phyloP scores from a whole-genome alignment of 2,888 invertebrate species.

The Willowsia nigromaculata region DNA sequence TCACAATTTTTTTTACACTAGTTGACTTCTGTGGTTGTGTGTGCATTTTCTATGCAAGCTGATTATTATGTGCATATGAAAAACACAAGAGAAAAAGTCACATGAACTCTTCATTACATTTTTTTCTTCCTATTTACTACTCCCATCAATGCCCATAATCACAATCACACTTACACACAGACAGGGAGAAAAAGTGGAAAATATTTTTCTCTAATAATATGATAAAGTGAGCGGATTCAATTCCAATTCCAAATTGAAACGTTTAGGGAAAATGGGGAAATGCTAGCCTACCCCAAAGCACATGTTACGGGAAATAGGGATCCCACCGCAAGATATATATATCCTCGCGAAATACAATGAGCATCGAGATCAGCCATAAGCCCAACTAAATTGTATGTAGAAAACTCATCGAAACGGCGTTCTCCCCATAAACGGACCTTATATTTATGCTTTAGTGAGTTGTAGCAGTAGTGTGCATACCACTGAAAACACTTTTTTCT shows the following conservation, averaged over 20 bases:
- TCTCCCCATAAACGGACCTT: neutral
- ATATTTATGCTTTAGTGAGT: neutral
- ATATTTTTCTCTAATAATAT: slow-evolving; percentile 51
- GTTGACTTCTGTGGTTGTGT: neutral
- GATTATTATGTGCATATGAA: neutral
- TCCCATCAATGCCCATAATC: neutral
- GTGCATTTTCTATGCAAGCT: slow-evolving; percentile 1
- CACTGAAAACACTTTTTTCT: neutral
- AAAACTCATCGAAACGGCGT: slow-evolving; percentile 47
- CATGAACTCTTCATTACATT: neutral
- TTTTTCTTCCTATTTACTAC: neutral
- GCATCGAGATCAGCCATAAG: neutral
- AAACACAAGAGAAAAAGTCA: neutral
- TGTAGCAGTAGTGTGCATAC: neutral
- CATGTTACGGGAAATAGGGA: slow-evolving; percentile 65
- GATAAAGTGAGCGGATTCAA: slow-evolving; percentile 69
- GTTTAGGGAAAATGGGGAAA: slow-evolving; percentile 70
- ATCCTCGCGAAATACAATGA: neutral
- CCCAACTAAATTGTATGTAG: neutral
- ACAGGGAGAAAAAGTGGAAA: slow-evolving; percentile 31
- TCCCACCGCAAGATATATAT: slow-evolving; percentile 1
- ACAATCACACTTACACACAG: neutral
- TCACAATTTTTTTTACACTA: neutral
- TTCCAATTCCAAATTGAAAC: slow-evolving; percentile 67
- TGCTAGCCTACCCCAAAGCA: slow-evolving; percentile 59